Base-by-base conservation (phyloP, 2,888 invertebrate genomes). In the Chaitophorus viminalis region DNA sequence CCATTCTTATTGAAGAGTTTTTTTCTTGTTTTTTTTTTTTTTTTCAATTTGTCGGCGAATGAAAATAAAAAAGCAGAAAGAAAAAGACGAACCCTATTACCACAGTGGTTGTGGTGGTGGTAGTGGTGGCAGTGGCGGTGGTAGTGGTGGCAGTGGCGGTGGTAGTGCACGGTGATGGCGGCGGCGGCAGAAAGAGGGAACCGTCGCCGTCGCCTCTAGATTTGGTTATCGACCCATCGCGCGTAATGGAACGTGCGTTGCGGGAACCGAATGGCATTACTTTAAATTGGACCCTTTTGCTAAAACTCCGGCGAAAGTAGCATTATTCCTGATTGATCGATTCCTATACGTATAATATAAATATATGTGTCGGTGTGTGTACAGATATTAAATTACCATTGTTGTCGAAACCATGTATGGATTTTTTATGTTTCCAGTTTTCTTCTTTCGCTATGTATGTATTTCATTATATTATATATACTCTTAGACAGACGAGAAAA, bases 281-380 rank as follows among this genome's bases (percentile, higher is more conserved):
- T 85, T 85, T 85, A 85, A 70, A 85, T 85, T 85, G 85, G 85
- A 70, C 77, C 77, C 77, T 52, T 52, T 68, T n/a, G 85, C 85
- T 85, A 85, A 85, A 85, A 85, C 85, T 85, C 85, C 52, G 70
- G 52, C 77, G 85, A 85, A 85, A 85, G 85, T 78, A 85, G 77
- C 85, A 78, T 77, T 78, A 85, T 70, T 85, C n/a, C 77, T 85
- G 85, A 85, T 85, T 85, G 85, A 85, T 85, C 85, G 85, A 85
- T 85, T 77, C 68, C 68, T 76, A 76, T 68, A 74, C 33, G 36
- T 60, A 29, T 36, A n/a, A n/a, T n/a, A n/a, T n/a, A n/a, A n/a
- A 5, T 29, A 36, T 29, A 60, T 5, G 29, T 33, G 29, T 29
- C 18, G 9, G n/a, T 65, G 60, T 29, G 25, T 21, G 33, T 31